These are phyloP conservation scores for Philonicus albiceps DNA, from an alignment of 2,888 invertebrate genomes.

Conservation along the genomic window DNA sequence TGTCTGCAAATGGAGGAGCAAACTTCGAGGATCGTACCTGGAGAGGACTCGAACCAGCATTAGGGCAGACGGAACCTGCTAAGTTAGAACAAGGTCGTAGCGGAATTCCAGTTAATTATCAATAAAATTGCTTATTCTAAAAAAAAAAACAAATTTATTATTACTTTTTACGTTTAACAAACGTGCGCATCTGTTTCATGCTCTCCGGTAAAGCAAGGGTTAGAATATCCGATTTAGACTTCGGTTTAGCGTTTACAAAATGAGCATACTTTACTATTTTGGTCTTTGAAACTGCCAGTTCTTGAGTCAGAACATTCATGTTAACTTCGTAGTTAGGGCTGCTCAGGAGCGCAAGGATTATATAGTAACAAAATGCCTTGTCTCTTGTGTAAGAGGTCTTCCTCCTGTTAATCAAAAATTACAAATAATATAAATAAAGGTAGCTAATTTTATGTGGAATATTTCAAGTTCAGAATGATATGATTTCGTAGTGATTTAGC, in stretches of 20 bases:
- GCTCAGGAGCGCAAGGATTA: constrained; percentile 56
- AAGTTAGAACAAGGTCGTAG: constrained; percentile 74
- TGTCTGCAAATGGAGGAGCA: constrained; percentile 58
- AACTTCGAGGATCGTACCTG: constrained; percentile 72
- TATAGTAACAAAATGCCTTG: constrained; percentile 59
- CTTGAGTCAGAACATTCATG: constrained; percentile 48
- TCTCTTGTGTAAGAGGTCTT: constrained; percentile 56
- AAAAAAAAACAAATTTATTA: neutral
- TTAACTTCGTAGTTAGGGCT: constrained; percentile 56
- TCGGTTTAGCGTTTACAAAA: constrained; percentile 54
- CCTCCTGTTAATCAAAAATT: constrained; percentile 48
- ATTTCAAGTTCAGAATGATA: no score
- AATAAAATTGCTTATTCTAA: constrained; percentile 54
- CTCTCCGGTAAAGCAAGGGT: constrained; percentile 54
- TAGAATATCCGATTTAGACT: constrained; percentile 52
- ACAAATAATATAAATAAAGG: no score
- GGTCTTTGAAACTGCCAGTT: constrained; percentile 54
- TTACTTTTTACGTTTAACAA: neutral
- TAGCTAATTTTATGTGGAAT: no score
- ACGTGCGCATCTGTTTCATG: constrained; percentile 50
- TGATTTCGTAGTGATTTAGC: no score
- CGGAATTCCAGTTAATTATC: constrained; percentile 79
- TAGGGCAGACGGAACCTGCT: constrained; percentile 76
- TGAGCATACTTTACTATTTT: constrained; percentile 56
- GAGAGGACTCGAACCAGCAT: constrained; percentile 84